A percentile compares a stretch with the other conserved stretches of the same genome.
Evolutionary conservation across 2,888 invertebrate genomes (phyloP).

Genomic region (Linnaemya vulpina): DNA sequence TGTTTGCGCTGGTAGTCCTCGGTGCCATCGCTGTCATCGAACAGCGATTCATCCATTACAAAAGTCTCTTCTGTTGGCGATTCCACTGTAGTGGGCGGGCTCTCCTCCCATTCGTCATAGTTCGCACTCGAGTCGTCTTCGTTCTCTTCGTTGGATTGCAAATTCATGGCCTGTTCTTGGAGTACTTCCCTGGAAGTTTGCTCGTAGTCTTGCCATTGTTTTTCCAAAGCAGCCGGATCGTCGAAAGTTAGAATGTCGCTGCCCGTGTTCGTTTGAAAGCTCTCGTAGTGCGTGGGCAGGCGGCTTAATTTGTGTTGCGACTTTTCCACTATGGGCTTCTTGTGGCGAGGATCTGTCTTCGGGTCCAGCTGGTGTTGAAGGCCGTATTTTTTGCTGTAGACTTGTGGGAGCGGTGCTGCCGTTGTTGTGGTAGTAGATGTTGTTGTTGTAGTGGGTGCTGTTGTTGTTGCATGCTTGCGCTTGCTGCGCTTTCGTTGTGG

Average conservation of each 20-base stretch:
- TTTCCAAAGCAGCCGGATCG: conserved; percentile 73
- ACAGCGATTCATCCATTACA: conserved; percentile 77
- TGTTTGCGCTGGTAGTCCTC: conserved; percentile 81
- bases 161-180: conserved; percentile 73
- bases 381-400: conserved; percentile 31
- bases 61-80: conserved; percentile 72
- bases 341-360: conserved; percentile 77
- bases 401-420: conserved; percentile 65
- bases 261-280: conserved; percentile 80
- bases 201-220: conserved; percentile 74
- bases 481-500: conserved; percentile 71
- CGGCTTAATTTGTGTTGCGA: conserved; percentile 75
- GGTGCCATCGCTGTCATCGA: conserved; percentile 77
- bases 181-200: conserved; percentile 62
- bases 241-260: conserved; percentile 79
- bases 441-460: conserved; percentile 46
- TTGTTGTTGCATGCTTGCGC: conserved; percentile 49
- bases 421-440: conserved; percentile 58
- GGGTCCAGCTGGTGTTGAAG: conserved; percentile 36
- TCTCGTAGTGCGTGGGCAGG: conserved; percentile 79
- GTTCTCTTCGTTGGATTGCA: conserved; percentile 53
- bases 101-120: conserved; percentile 15
- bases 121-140: conserved; percentile 25
- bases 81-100: conserved; percentile 43
- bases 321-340: conserved; percentile 73